Percentiles rank a stretch among this genome's conserved stretches.
These are phyloP conservation scores for Dicaeum eximium DNA, from an alignment of 2,113 vertebrate genomes.

Conservation along the genomic window DNA sequence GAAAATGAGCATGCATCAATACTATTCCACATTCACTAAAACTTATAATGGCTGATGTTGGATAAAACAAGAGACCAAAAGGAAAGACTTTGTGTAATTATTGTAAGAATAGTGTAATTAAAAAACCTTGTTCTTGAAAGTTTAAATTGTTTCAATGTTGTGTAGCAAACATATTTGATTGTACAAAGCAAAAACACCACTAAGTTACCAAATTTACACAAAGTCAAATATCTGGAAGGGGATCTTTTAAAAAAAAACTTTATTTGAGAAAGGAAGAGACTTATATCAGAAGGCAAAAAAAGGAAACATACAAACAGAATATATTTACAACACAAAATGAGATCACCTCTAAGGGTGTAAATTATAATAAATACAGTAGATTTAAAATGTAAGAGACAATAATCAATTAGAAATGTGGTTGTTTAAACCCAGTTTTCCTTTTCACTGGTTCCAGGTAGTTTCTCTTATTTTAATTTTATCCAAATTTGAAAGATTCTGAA, in stretches of 20 bases:
- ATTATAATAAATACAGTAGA: conserved; percentile 89
- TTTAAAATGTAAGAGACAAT: conserved; percentile 80
- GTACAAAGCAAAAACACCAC: conserved; percentile 44
- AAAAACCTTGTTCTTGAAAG: conserved; percentile 52
- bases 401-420: conserved; percentile 72
- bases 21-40: conserved; percentile 36
- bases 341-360: conserved; percentile 77
- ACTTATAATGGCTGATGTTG: conserved; percentile 43
- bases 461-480: conserved; percentile 64
- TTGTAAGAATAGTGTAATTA: conserved; percentile 57
- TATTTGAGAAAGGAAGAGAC: conserved; percentile 90
- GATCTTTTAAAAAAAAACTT: conserved; percentile 87
- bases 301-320: conserved; percentile 88
- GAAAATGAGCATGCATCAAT: conserved; percentile 61
- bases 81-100: conserved; percentile 66
- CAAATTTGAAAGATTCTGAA: conserved; percentile 61
- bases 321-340: conserved; percentile 90
- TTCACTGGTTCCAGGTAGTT: conserved; percentile 78
- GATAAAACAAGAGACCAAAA: conserved; percentile 54
- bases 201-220: conserved; percentile 76
- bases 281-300: conserved; percentile 91
- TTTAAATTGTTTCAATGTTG: conserved; percentile 57
- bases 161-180: conserved; percentile 54
- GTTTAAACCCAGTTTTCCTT: conserved; percentile 74
- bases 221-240: conserved; percentile 80